A percentile compares a stretch with the other conserved stretches of the same genome.
phyloP scores from a whole-genome alignment of 2,797 vertebrate genomes.

The Cyclopterus lumpus region DNA sequence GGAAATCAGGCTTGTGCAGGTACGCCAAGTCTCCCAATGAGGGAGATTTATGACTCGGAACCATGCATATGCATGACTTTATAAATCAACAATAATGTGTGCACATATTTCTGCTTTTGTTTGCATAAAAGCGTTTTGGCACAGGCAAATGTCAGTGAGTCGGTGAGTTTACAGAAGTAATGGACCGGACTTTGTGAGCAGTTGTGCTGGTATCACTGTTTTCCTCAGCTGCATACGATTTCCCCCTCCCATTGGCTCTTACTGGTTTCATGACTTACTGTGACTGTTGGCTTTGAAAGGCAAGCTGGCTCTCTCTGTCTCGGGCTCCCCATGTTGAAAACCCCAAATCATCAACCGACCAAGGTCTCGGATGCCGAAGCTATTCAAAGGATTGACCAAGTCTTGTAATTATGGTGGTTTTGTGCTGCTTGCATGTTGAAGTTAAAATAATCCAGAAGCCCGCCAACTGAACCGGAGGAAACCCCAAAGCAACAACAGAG shows the following conservation, averaged over 20 bases:
- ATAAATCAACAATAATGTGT: background rate
- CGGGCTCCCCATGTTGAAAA: conserved; percentile 59
- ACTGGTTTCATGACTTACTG: conserved; percentile 47
- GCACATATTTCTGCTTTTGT: background rate
- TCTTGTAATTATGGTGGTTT: conserved; percentile 76
- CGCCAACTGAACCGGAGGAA: conserved; percentile 53
- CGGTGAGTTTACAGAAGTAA: conserved; percentile 38
- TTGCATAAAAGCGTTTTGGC: conserved; percentile 14
- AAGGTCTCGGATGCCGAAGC: conserved; percentile 59
- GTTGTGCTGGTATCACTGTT: conserved; percentile 42
- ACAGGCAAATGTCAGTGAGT: conserved; percentile 34
- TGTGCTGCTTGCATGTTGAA: conserved; percentile 46
- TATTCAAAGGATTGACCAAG: conserved; percentile 58
- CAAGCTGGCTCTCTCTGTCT: conserved; percentile 34
- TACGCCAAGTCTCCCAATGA: background rate
- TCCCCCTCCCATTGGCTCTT: conserved; percentile 27
- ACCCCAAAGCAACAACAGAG: conserved; percentile 58
- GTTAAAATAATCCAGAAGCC: conserved; percentile 63
- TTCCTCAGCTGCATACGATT: conserved; percentile 49
- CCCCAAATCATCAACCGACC: conserved; percentile 73
- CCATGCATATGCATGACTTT: background rate
- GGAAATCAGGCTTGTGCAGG: conserved; percentile 1
- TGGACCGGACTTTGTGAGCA: conserved; percentile 55
- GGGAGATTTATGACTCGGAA: conserved; percentile 1
- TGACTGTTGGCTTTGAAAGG: conserved; percentile 41